Conservation (phyloP, 2,113 vertebrate genomes). For the Emydura subglobosa region DNA sequence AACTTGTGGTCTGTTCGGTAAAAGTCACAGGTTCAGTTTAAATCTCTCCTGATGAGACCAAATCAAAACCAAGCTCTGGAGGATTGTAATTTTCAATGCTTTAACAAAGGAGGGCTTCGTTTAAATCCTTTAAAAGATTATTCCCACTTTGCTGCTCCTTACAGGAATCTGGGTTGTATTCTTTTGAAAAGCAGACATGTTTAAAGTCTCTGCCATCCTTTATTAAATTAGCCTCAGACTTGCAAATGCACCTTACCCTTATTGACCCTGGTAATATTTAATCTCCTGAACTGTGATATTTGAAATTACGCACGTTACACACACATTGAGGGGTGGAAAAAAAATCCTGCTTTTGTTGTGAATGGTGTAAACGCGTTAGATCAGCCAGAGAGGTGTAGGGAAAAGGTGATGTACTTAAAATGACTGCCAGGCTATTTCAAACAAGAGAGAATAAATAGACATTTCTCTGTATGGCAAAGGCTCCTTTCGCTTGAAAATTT, state of each 20-base stretch:
- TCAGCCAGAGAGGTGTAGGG: constrained; percentile 42
- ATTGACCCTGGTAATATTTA: constrained; percentile 70
- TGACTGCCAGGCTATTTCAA: constrained; percentile 65
- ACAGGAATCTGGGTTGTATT: constrained; percentile 30
- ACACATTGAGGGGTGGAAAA: background rate
- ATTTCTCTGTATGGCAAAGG: constrained; percentile 47
- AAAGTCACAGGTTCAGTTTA: background rate
- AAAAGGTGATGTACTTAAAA: constrained; percentile 59
- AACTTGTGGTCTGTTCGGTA: rapidly evolving
- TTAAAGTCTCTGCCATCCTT: constrained; percentile 63
- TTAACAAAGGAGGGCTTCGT: constrained; percentile 26
- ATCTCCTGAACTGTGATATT: constrained; percentile 62
- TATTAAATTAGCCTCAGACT: constrained; percentile 74
- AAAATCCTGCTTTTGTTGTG: constrained; percentile 29
- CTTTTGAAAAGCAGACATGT: constrained; percentile 60
- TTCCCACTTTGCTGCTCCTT: constrained; percentile 51
- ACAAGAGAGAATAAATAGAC: constrained; percentile 69
- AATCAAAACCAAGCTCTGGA: background rate
- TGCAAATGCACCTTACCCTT: constrained; percentile 66
- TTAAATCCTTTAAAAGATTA: constrained; percentile 63
- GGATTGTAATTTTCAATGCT: constrained; percentile 37
- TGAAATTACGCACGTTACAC: background rate
- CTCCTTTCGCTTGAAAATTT: constrained; percentile 68
- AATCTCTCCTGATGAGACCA: background rate
- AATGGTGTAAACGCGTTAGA: constrained; percentile 51